Base-by-base conservation (phyloP, 2,888 invertebrate species). In the Mycalesis mineus region DNA sequence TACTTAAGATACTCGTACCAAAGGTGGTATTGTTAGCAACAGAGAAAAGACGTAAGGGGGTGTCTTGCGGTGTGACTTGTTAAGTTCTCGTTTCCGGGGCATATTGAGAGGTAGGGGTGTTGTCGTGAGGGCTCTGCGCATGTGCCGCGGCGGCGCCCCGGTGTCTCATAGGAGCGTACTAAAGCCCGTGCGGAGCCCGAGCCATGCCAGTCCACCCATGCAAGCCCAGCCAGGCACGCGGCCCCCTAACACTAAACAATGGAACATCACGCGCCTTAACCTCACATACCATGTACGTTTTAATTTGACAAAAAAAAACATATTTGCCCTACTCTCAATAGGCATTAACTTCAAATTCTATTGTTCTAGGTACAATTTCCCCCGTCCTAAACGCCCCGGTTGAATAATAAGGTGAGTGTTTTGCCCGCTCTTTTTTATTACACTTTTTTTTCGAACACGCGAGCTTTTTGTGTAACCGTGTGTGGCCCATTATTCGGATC, bases 41-140 rank as follows among this genome's bases (percentile, higher is more conserved):
- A 37, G 49, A 22, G 37, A 37, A 37, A 39, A 61, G 56, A 56
- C 49, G 55, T 49, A 66, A 65, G 68, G 70, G 78, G 76, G 78
- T 82, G 50, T 37, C 22, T 82, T 82, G 80, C 77, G 84, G 82
- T 78, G 78, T 74, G 79, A 79, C 78, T 86, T 76, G 85, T 84
- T 83, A 83, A 86, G 80, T 82, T 77, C 73, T 78, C 79, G 80
- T 84, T 87, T 88, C 87, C 86, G 87, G 84, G 82, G 74, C 83
- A 81, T 82, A 81, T 77, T 77, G 80, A 79, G 85, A 80, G 82
- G 80, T 73, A 75, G 82, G 87, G 83, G 82, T 82, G 85, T 75
- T 86, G 86, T 88, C 80, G 86, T 85, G 77, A 80, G 78, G 73
- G 79, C 68, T 65, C 72, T 81, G 87, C 89, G 88, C 88, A 85